A percentile compares a stretch with the other conserved stretches of the same genome.
These are phyloP conservation scores for Peromyscus eremicus DNA, from an alignment of 2,797 vertebrate species.

Conservation along the genomic window DNA sequence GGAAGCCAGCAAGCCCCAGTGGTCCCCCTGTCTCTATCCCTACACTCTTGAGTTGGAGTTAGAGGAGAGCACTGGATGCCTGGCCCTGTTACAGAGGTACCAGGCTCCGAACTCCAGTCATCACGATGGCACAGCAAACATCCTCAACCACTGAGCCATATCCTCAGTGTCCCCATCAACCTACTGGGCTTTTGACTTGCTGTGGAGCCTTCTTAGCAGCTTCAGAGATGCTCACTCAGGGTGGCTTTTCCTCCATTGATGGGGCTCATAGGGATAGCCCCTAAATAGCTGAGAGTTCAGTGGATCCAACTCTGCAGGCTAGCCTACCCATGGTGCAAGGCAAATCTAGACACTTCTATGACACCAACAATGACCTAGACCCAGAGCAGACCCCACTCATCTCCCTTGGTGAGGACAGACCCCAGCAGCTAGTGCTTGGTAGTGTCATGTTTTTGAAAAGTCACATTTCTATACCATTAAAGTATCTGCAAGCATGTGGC, in stretches of 20 bases:
- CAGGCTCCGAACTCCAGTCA: not conserved
- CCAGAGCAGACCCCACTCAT: not conserved
- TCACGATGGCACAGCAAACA: not conserved
- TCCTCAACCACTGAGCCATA: not conserved
- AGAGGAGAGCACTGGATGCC: too few relatives aligned
- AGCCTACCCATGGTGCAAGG: fast-evolving
- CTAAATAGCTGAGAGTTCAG: fast-evolving
- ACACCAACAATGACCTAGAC: fast-evolving
- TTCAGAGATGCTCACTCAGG: not conserved
- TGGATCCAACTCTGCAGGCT: not conserved
- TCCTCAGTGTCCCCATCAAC: not conserved
- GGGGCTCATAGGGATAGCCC: not conserved
- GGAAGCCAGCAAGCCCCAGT: not conserved
- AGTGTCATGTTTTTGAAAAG: fast-evolving
- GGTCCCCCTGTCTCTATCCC: too few relatives aligned
- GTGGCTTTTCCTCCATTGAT: fast-evolving
- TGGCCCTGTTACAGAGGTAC: not conserved
- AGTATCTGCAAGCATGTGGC: not conserved
- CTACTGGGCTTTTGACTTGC: not conserved
- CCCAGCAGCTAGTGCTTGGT: fast-evolving
- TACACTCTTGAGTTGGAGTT: not conserved
- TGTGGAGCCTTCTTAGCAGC: not conserved
- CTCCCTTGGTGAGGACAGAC: not conserved
- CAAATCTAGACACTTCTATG: not conserved
- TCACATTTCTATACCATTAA: not conserved